Base-by-base conservation (phyloP, 2,797 vertebrate genomes). In the Gallinago nigripennis region DNA sequence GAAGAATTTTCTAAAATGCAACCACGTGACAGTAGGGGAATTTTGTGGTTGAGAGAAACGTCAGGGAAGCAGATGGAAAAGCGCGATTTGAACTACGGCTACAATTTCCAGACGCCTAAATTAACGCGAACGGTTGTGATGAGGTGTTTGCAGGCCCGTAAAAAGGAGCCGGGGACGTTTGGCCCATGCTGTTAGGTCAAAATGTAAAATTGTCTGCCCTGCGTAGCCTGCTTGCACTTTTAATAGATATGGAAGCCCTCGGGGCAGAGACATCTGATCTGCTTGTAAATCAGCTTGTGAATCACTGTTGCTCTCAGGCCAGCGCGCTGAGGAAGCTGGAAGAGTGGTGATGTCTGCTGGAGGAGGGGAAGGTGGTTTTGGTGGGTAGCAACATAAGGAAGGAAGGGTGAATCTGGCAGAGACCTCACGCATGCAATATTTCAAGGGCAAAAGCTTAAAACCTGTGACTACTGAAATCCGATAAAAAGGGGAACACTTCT, bases 221-320 rank as follows among this genome's bases (percentile, higher is more conserved):
- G 57, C 16, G 0, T 39, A 23, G 35, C 10, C 37, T 66, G 18
- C 16, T 64, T 11, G 24, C 3, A 11, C 33, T 39, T 91, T 73
- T 85, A 85, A 87, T 72, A 86, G 73, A 61, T 81, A 35, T 12
- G 51, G 63, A 80, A 89, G 23, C 71, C 89, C 54, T 89, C 46
- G 65, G 84, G 89, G 68, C 64, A 85, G 68, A 69, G 90, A 50
- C 75, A 77, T 94, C 87, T 90, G 92, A 94, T 91, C 64, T 94
- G 35, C 71, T 73, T 79, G 39, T 95, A 77, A 95, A 82, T 82
- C 84, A 84, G 63, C n/a, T 86, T 91, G 39, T 84, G 89, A 56
- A 78, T 57, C 41, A 25, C 73, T 57, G 12, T 30, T 70, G 53
- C 78, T 81, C 87, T 81, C 83, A 86, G 78, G 37, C 63, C 41